Base-by-base conservation (phyloP, 1,140 invertebrate genomes). In the Gonatopus flavifemur region DNA sequence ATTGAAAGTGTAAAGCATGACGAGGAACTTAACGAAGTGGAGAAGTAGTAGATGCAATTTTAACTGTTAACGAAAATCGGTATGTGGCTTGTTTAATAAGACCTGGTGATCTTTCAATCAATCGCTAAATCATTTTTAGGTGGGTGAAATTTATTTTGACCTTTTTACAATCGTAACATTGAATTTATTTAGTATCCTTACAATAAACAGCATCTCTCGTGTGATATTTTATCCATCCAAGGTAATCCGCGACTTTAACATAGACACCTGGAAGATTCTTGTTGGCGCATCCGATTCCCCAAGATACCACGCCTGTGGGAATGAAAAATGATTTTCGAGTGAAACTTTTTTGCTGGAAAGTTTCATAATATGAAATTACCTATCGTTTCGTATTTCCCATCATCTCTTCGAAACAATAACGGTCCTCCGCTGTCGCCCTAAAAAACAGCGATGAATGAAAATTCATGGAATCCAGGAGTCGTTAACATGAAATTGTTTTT, bases 391-490 rank as follows among this genome's bases (percentile, higher is more conserved):
- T 78, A 77, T 65, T 60, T 74, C 36, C 69, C 73, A 43, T 60
- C 50, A 1, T 56, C 24, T 57, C 73, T 66, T 58, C 79, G 65
- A 2, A 69, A 70, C 25, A 81, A 19, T 25, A 82, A 55, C 7
- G 80, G 79, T 6, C 80, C 80, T 15, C 80, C 80, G 48, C 85
- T 87, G 61, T 89, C 87, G 18, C 86, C 86, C 85, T 88, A 59
- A 3, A 63, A 13, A 16, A 31, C 15, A 41, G 24, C 13, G 1
- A 22, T 15, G 1, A 21, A 31, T 3, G 15, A 42, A 16, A 31
- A 30, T 20, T 15, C n/a, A 12, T 49, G 13, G 38, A 31, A 40
- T 12, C 5, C 2, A 30, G 21, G 32, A 4, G 31, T 18, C 3
- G 24, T 32, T 15, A 16, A 0, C 31, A 7, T 3, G 6, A 33